Base-by-base conservation (phyloP, 2,888 invertebrate species). In the Mesodorylaimus sp. region DNA sequence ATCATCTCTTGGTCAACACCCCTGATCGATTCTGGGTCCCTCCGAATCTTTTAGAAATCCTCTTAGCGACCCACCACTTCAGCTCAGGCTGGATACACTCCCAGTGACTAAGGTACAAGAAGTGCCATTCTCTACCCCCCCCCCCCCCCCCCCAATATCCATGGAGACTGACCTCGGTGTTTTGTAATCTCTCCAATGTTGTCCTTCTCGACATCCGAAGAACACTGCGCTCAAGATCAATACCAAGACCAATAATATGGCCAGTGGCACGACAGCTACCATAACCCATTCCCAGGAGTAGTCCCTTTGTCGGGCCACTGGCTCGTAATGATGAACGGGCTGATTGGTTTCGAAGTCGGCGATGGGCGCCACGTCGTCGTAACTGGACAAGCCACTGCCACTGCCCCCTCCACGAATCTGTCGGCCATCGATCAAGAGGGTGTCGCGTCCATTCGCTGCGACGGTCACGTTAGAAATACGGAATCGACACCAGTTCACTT, bases 151-250 rank as follows among this genome's bases (percentile, higher is more conserved):
- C n/a, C n/a, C n/a, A n/a, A n/a, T 32, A 10, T 7, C 21, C 13
- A 43, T 43, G 3, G 23, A 32, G 10, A 27, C 53, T 29, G 50
- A 64, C 64, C 58, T 58, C 43, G 65, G 61, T 5, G 64, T 65
- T 54, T 65, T 64, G 54, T 63, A 61, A 46, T 65, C 65, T 42
- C 64, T 53, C 61, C 64, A 64, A 42, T 62, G 59, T 50, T 64
- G 64, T 25, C 64, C 64, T 55, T 65, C 65, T 38, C 64, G 55
- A 28, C 58, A 54, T 13, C 64, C 64, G 52, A 65, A 64, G 53
- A 64, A 64, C 37, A 64, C 63, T 42, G 56, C 51, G 52, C 57
- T 58, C 16, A 64, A 53, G 16, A 56, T 45, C 10, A 64, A 53
- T 24, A 64, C 56, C 43, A 62, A 32, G n/a, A 64, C 56, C 48